phyloP scores from a whole-genome alignment of 2,797 vertebrate species.

The Pangasius djambal region DNA sequence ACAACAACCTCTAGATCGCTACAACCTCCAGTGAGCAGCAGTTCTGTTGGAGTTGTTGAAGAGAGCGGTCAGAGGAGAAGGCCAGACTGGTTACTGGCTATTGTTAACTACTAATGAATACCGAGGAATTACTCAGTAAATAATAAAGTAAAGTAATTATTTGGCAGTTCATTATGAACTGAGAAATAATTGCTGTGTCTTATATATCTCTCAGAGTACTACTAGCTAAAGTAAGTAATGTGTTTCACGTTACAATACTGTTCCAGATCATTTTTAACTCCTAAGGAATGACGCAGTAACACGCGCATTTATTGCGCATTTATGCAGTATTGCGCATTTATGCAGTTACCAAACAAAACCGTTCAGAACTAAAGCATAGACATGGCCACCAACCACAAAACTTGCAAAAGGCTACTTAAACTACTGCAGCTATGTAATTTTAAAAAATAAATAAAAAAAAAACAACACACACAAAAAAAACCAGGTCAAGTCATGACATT shows the following conservation, averaged over 20 bases:
- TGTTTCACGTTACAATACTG: background rate
- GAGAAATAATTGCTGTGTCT: background rate
- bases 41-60: too few species aligned
- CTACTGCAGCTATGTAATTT: too few species aligned
- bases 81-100: too few species aligned
- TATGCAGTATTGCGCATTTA: background rate
- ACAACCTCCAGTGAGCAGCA: background rate
- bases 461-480: too few species aligned
- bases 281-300: background rate
- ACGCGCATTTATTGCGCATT: background rate
- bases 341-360: background rate
- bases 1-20: background rate
- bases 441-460: too few species aligned
- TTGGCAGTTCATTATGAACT: background rate
- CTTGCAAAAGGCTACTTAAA: background rate
- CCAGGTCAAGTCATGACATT: too few species aligned
- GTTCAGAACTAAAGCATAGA: background rate
- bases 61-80: too few species aligned
- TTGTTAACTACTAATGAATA: background rate
- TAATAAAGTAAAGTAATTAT: background rate
- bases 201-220: background rate
- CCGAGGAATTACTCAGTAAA: background rate
- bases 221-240: background rate
- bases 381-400: background rate
- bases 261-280: background rate